A percentile compares a stretch with the other conserved stretches of the same genome.
Conservation (phyloP, 64 coral and sea anemone species). For the Hydrozoanthus tunicans region DNA sequence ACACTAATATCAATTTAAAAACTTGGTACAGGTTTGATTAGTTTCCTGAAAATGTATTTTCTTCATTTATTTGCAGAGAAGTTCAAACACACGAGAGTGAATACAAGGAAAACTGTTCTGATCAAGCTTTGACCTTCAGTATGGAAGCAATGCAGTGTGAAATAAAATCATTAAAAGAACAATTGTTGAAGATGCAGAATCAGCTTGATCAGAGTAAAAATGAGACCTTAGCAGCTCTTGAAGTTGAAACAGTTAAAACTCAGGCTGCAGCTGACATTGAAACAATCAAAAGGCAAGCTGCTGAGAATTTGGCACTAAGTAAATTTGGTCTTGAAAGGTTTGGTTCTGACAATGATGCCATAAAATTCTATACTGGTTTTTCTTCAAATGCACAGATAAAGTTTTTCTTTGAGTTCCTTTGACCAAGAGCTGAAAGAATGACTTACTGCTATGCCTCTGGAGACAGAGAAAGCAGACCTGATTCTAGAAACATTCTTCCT, state of each 20-base stretch:
- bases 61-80: background rate
- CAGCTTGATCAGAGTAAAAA: background rate
- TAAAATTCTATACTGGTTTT: conserved; percentile 4
- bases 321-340: conserved; percentile 40
- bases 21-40: background rate
- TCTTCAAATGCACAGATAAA: background rate
- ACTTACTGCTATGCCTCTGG: conserved; percentile 24
- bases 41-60: background rate
- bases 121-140: background rate
- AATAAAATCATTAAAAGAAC: background rate
- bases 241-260: background rate
- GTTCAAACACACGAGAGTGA: background rate
- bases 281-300: conserved; percentile 8
- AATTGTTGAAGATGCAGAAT: background rate
- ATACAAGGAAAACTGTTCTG: background rate
- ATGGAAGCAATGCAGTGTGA: conserved; percentile 4
- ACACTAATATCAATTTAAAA: too few relatives aligned
- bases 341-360: conserved; percentile 8
- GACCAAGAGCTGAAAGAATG: conserved; percentile 16
- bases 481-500: conserved; percentile 24
- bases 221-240: background rate
- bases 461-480: conserved; percentile 1
- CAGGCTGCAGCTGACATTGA: background rate
- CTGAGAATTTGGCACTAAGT: background rate
- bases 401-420: background rate